phyloP scores from a whole-genome alignment of 1,140 invertebrate genomes.

The Hycleus cichorii region DNA sequence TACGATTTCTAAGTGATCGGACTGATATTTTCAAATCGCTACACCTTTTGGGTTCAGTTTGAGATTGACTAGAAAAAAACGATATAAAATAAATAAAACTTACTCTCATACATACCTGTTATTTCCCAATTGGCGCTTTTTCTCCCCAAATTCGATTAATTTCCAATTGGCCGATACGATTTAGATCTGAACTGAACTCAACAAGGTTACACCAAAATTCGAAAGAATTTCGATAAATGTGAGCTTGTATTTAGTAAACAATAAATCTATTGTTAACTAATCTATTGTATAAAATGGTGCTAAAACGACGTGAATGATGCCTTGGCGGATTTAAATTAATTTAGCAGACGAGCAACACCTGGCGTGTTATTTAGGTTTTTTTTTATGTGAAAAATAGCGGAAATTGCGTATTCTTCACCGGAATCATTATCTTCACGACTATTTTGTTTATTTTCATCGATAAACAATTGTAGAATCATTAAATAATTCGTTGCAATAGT shows the following conservation, averaged over 20 bases:
- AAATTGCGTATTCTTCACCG: background rate
- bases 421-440: background rate
- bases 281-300: conserved; percentile 35
- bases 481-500: too few relatives aligned
- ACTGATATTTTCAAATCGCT: conserved; percentile 6
- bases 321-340: conserved; percentile 27
- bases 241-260: conserved; percentile 34
- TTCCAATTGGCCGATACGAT: background rate
- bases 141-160: background rate
- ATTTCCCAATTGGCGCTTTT: background rate
- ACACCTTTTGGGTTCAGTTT: conserved; percentile 25
- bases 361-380: conserved; percentile 8
- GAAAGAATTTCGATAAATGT: conserved; percentile 17
- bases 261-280: conserved; percentile 37
- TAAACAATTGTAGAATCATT: background rate
- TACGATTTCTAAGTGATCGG: conserved; percentile 3
- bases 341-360: conserved; percentile 22
- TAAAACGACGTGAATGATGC: conserved; percentile 31
- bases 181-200: conserved; percentile 17
- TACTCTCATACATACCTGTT: background rate
- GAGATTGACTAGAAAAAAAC: background rate
- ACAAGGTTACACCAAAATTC: background rate
- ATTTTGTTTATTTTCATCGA: background rate
- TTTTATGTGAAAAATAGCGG: background rate
- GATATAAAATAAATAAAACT: background rate